Evolutionary conservation across 1,140 invertebrate genomes (phyloP).

Genomic region (Varroa destructor): DNA sequence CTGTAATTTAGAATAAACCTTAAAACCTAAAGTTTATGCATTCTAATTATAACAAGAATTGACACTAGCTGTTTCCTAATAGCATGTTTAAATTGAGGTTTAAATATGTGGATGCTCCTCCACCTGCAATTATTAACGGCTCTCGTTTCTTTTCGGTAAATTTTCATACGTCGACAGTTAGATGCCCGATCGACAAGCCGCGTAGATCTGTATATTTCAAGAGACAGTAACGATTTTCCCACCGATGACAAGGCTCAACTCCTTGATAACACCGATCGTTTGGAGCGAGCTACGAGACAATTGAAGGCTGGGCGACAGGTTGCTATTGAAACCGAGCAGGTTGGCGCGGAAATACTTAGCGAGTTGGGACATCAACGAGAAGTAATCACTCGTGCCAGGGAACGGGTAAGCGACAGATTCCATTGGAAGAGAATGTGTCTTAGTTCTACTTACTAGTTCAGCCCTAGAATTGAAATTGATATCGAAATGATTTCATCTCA

Average conservation of each 20-base stretch:
- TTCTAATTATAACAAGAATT: too few relatives aligned
- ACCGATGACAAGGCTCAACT: conserved; percentile 59
- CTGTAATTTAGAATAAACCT: too few relatives aligned
- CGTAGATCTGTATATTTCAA: conserved; percentile 29
- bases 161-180: conserved; percentile 31
- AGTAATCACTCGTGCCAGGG: conserved; percentile 62
- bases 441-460: too few relatives aligned
- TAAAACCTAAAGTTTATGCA: too few relatives aligned
- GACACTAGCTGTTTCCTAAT: too few relatives aligned
- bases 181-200: conserved; percentile 37
- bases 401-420: conserved; percentile 48
- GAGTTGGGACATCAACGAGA: conserved; percentile 68
- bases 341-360: conserved; percentile 63
- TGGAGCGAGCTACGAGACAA: conserved; percentile 62
- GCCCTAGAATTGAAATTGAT: too few relatives aligned
- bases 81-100: too few relatives aligned
- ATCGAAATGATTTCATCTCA: too few relatives aligned
- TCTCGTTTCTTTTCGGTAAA: too few relatives aligned
- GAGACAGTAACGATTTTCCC: conserved; percentile 42
- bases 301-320: conserved; percentile 71
- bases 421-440: too few relatives aligned
- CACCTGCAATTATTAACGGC: too few relatives aligned
- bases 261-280: conserved; percentile 66
- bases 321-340: conserved; percentile 70
- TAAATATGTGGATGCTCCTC: too few relatives aligned